Evolutionary conservation across 1,140 invertebrate species (phyloP), one percentile per base, ranked within the genome.

Genomic region (Adoxophyes honmai): DNA sequence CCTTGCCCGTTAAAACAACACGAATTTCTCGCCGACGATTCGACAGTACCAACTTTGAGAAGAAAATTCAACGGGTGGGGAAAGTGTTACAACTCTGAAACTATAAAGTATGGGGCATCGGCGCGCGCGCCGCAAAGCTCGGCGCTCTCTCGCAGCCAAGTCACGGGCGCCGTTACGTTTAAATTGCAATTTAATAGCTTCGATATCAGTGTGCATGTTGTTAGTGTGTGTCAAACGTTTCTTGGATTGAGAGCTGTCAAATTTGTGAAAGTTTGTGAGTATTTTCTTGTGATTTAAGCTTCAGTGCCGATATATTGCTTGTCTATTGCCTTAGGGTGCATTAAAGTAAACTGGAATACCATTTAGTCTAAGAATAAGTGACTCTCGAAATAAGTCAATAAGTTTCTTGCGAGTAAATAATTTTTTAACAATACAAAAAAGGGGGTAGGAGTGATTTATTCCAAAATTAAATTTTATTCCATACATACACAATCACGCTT

Each of bases 41-140:
- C n/a, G 39, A 48, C 18, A 5, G n/a, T 0, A 13, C 34, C 3
- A 58, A 57, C 61, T 64, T 66, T 60, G 64, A 73, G 61, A 73
- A 65, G 58, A 65, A 68, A 57, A 61, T 62, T 48, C 39, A n/a
- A 16, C 15, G 60, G 74, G 73, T 74, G 75, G 82, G 80, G 82
- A 86, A 86, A 86, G 78, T 86, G 72, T 73, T 76, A 78, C 78
- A 67, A 55, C 10, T 51, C 73, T 73, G 77, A 83, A 78, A 73
- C 77, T 86, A 86, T 86, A 86, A n/a, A 86, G 78, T 81, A 83
- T 59, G 71, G 70, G 72, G 63, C 37, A 59, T 34, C 8, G 37
- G 56, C 62, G 64, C 64, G 55, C 64, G 70, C 59, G 60, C 59
- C 63, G 61, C 68, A 79, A 77, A 76, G 72, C 68, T 70, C 57